phyloP scores from a whole-genome alignment of 1,140 invertebrate genomes.

The Pseudomyrmex pallidus region DNA sequence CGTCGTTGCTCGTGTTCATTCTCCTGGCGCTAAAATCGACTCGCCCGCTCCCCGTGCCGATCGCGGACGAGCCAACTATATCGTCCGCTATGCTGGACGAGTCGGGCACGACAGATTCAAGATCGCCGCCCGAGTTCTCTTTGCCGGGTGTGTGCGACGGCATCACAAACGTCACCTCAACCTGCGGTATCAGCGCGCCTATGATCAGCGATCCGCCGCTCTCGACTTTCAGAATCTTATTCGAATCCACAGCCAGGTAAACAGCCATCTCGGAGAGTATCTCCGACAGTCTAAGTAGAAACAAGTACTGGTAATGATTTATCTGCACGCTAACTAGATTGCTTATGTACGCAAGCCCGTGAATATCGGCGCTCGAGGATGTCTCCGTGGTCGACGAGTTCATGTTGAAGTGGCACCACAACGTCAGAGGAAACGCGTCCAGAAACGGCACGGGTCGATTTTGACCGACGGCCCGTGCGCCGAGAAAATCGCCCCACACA shows the following conservation, averaged over 20 bases:
- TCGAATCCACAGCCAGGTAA: conserved; percentile 92
- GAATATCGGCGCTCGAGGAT: conserved; percentile 86
- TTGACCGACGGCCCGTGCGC: conserved; percentile 90
- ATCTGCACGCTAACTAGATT: conserved; percentile 94
- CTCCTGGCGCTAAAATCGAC: conserved; percentile 78
- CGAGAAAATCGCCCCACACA: conserved; percentile 96
- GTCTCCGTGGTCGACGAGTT: conserved; percentile 62
- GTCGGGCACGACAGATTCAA: conserved; percentile 92
- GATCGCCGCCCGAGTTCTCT: conserved; percentile 91
- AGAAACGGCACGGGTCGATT: conserved; percentile 93
- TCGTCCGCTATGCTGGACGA: conserved; percentile 92
- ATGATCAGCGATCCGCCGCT: conserved; percentile 88
- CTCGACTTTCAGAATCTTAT: conserved; percentile 87
- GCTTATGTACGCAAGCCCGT: conserved; percentile 90
- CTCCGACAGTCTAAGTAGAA: conserved; percentile 93
- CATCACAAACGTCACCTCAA: conserved; percentile 95
- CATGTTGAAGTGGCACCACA: conserved; percentile 89
- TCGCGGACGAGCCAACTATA: conserved; percentile 79
- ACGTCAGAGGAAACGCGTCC: conserved; percentile 94
- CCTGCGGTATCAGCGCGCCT: conserved; percentile 92
- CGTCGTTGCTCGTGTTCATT: conserved; percentile 81
- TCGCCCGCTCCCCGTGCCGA: conserved; percentile 69
- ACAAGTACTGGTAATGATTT: conserved; percentile 97
- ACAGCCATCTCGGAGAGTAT: conserved; percentile 92
- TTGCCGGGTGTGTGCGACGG: conserved; percentile 92